A percentile compares a stretch with the other conserved stretches of the same genome.
Evolutionary conservation across 2,797 vertebrate species (phyloP).

Genomic region (Poecile montanus): DNA sequence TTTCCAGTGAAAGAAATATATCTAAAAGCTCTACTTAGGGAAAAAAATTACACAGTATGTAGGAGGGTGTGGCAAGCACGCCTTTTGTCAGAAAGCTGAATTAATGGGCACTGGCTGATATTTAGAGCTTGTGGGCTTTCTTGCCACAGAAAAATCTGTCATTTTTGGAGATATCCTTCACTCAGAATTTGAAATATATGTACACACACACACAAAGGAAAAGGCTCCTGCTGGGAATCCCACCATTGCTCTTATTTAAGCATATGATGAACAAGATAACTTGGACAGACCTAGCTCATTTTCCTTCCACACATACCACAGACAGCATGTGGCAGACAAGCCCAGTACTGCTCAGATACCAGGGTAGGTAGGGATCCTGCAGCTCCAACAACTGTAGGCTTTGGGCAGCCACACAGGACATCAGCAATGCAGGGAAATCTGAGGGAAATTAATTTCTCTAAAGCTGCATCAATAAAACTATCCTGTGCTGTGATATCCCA

Average conservation of each 20-base stretch:
- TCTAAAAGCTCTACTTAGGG: constrained; percentile 3
- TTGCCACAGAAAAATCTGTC: not conserved
- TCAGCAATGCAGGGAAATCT: not conserved
- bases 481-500: not conserved
- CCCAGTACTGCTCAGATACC: not conserved
- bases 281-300: not conserved
- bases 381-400: not conserved
- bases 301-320: not conserved
- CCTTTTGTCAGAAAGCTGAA: constrained; percentile 4
- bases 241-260: not conserved
- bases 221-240: constrained; percentile 4
- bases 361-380: not conserved
- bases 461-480: not conserved
- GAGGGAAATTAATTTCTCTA: not conserved
- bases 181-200: not conserved
- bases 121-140: not conserved
- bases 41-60: not conserved
- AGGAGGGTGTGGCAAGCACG: constrained; percentile 5
- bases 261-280: not conserved
- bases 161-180: not conserved
- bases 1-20: constrained; percentile 32
- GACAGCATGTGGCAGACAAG: not conserved
- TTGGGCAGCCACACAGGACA: not conserved
- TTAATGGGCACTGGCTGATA: not conserved
- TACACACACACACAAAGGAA: not conserved